Percentiles rank a stretch among this genome's conserved stretches.
Evolutionary conservation across 1,140 invertebrate species (phyloP).

Genomic region (Zaprionus ghesquierei): DNA sequence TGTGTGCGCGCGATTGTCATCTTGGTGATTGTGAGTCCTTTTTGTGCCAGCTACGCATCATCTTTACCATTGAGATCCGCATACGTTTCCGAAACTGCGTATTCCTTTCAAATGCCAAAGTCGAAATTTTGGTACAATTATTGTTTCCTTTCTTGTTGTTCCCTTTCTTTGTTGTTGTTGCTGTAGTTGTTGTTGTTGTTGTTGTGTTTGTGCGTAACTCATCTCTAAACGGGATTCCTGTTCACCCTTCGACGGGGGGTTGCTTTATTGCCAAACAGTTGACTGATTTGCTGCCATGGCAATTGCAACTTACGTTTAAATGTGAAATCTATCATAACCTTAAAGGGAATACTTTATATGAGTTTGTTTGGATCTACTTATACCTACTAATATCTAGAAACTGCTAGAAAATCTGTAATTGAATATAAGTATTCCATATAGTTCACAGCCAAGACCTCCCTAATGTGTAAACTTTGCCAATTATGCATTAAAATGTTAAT

Average conservation of each 20-base stretch:
- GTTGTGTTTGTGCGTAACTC: constrained; percentile 26
- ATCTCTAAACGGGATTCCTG: constrained; percentile 35
- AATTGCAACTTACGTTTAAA: not conserved
- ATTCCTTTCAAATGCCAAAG: constrained; percentile 45
- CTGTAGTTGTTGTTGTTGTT: not conserved
- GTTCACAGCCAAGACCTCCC: too few relatives aligned
- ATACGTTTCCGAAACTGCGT: constrained; percentile 46
- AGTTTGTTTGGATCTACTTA: too few relatives aligned
- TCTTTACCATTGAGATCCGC: constrained; percentile 39
- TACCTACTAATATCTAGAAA: not conserved
- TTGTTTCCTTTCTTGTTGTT: constrained; percentile 46
- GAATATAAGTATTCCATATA: too few relatives aligned
- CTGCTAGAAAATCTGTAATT: not conserved
- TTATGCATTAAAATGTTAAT: not conserved
- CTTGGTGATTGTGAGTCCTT: constrained; percentile 1
- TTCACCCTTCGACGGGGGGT: constrained; percentile 41
- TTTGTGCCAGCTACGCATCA: constrained; percentile 40
- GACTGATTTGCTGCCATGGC: constrained; percentile 31
- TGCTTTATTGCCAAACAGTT: constrained; percentile 42
- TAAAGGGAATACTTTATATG: not conserved
- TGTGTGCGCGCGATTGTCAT: constrained; percentile 36
- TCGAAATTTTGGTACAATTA: constrained; percentile 67
- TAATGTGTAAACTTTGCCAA: not conserved
- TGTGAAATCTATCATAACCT: not conserved
- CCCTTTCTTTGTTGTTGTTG: constrained; percentile 7